Base-by-base conservation (phyloP, 2,797 vertebrate species). In the Nannoperca obscura region DNA sequence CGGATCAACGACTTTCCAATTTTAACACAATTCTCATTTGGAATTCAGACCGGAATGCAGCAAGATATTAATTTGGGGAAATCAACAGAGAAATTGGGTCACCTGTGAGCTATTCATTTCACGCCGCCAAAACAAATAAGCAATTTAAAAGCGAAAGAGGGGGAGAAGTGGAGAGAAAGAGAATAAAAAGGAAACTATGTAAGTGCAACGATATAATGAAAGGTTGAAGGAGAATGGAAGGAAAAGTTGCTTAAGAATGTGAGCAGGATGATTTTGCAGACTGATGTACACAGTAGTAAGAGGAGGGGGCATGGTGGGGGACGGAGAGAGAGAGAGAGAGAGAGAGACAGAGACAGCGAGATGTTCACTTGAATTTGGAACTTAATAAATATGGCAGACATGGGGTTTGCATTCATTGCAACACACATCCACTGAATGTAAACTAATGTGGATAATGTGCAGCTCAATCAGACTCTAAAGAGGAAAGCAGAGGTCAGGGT, bases 11-110 rank as follows among this genome's bases (percentile, higher is more conserved):
- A 83, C 79, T 90, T 88, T 92, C 81, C 87, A 88, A 85, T 90
- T 91, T 91, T 70, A 90, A 80, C 85, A 87, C 80, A 83, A 76
- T 82, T 85, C 80, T 91, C 85, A 90, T 94, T 92, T 91, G 82
- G 77, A 91, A 92, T 90, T 90, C 88, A 91, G 74, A 80, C 52
- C 22, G n/a, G 77, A 89, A 87, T 81, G 81, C 79, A 68, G 78
- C 76, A 69, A 75, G 68, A 90, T 90, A 90, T 91, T 92, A 84
- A 90, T 93, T 91, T 89, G 72, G 75, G 82, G 78, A 91, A 92
- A 91, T 91, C 87, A 89, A 76, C 74, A 76, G 83, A 91, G 78
- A 91, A 93, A 93, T 85, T 88, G 81, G 87, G 91, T 90, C 91
- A 91, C 90, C 87, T 90, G 81, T 89, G 84, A 90, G 85, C 74